These are phyloP conservation scores for Lophura nycthemera DNA, from an alignment of 2,113 vertebrate species.

Conservation along the genomic window DNA sequence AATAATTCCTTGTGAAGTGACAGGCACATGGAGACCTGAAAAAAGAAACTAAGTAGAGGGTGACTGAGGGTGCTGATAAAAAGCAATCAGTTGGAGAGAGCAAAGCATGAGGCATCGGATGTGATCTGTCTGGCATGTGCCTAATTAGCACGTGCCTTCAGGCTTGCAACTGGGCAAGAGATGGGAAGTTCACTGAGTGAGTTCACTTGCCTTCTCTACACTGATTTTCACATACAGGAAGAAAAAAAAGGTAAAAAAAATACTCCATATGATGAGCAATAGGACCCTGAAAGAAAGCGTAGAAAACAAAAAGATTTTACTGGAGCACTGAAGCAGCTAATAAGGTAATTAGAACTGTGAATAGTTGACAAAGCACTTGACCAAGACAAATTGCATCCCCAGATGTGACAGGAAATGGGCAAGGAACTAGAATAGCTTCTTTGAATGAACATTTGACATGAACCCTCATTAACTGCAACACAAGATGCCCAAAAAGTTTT, in stretches of 20 bases:
- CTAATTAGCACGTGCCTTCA: conserved; percentile 41
- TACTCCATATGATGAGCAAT: background rate
- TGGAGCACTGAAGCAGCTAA: conserved; percentile 38
- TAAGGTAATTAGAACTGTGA: conserved; percentile 49
- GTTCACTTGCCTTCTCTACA: background rate
- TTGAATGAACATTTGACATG: fast-evolving
- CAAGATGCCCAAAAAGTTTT: background rate
- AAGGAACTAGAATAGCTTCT: background rate
- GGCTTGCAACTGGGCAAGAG: background rate
- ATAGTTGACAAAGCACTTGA: conserved; percentile 29
- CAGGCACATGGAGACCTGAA: background rate
- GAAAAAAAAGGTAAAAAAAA: background rate
- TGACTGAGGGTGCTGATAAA: conserved; percentile 48
- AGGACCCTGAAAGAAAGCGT: background rate
- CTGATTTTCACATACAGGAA: background rate
- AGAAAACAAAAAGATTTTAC: background rate
- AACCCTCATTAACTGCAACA: background rate
- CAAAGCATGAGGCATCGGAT: background rate
- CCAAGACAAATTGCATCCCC: background rate
- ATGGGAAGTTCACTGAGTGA: background rate
- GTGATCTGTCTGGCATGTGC: conserved; percentile 16
- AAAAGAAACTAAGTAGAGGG: background rate
- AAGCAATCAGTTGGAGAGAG: conserved; percentile 48
- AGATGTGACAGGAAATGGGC: background rate
- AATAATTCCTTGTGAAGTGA: conserved; percentile 32